Base-by-base conservation (phyloP, 2,797 vertebrate species). In the Darevskia nairensis region DNA sequence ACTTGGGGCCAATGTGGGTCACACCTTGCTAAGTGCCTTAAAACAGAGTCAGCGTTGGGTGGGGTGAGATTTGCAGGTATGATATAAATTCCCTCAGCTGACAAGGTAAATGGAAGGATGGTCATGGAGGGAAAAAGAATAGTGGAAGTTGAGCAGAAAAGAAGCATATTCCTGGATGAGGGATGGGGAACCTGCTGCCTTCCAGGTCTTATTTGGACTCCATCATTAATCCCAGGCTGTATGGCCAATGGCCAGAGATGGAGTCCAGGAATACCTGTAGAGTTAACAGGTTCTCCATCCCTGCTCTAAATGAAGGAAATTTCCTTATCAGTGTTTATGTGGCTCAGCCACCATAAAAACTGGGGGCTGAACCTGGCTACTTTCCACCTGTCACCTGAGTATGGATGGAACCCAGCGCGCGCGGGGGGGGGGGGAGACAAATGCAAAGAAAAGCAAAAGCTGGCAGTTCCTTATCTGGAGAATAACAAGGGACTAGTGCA, bases 351-450 rank as follows among this genome's bases (percentile, higher is more conserved):
- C 8, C 21, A 74, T 74, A 74, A 15, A 39, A 17, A 39, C 86
- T 92, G 94, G 90, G 84, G 89, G 89, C 29, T 86, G 92, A 89
- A 86, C 64, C 35, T 92, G 92, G 92, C 92, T 92, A 90, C 89
- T 91, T 89, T 91, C 92, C 94, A 95, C 92, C 94, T 95, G 94
- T 92, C 92, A 95, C 93, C 94, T 95, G 93, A 94, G 92, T 93
- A 35, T 75, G 92, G 91, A 88, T 88, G 77, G 89, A 89, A 86
- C 91, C 94, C 93, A 93, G 71, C 87, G 15, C 32, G 71, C 87
- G 15, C 32, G 15, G 17, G 71, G n/a, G 15, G 94, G 94, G 95
- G 93, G 89, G 69, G 85, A 82, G 91, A 92, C 92, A 94, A 89
- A 91, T 93, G 95, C 91, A 94, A 94, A 64, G 61, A 7, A 64